Percentiles rank a stretch among this genome's conserved stretches.
These are phyloP conservation scores for Heliconius hermathena DNA, from an alignment of 1,140 invertebrate genomes.

Conservation along the genomic window DNA sequence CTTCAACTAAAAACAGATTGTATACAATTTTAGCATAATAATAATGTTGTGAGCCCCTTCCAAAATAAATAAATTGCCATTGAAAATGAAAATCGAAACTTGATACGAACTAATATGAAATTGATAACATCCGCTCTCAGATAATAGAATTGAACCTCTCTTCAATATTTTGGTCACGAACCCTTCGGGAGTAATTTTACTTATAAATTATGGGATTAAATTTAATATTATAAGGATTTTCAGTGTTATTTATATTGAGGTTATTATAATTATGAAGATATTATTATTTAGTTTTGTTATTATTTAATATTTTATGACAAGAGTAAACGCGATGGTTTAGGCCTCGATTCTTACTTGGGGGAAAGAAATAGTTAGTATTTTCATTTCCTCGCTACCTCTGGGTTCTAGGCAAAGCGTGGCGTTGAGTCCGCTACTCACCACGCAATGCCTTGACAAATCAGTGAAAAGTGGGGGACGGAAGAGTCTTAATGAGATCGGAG, in stretches of 20 bases:
- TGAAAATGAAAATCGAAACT: constrained; percentile 8
- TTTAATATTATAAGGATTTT: constrained; percentile 13
- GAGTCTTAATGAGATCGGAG: too few species aligned
- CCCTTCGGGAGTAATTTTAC: constrained; percentile 29
- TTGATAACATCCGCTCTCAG: constrained; percentile 30
- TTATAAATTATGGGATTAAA: constrained; percentile 31
- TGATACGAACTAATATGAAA: constrained; percentile 29
- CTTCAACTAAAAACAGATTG: neutral
- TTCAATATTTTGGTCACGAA: constrained; percentile 37
- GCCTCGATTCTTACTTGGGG: too few species aligned
- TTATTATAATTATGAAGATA: constrained; percentile 17
- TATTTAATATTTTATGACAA: too few species aligned
- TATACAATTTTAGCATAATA: neutral
- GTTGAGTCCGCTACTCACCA: too few species aligned
- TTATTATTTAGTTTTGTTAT: too few species aligned
- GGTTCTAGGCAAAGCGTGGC: too few species aligned
- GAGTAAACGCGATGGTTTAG: too few species aligned
- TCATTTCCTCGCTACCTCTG: too few species aligned
- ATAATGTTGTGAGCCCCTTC: neutral
- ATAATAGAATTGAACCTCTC: constrained; percentile 24
- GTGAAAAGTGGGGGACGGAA: too few species aligned
- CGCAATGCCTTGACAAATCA: too few species aligned
- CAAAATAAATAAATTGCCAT: constrained; percentile 3
- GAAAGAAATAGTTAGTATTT: too few species aligned
- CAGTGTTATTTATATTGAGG: constrained; percentile 13